phyloP scores from a whole-genome alignment of 1,140 invertebrate genomes.

The Eupristina koningsbergeri region DNA sequence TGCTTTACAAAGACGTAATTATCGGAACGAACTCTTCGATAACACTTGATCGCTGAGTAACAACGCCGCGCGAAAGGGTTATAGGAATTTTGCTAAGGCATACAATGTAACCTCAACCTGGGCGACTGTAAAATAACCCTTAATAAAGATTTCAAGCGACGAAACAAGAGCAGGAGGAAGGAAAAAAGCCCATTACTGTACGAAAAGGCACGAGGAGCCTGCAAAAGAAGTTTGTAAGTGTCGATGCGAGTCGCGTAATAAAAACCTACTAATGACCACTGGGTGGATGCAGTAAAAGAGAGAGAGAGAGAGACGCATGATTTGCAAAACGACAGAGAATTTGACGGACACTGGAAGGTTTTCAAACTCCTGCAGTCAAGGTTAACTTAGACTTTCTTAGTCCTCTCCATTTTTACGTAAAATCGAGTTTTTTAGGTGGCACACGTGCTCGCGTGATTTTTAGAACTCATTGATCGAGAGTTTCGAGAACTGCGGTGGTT shows the following conservation, averaged over 20 bases:
- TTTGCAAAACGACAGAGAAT: not conserved
- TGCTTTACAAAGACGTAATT: not conserved
- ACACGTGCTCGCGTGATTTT: not conserved
- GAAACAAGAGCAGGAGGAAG: not conserved
- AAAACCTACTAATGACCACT: slow-evolving; percentile 18
- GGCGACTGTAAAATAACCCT: not conserved
- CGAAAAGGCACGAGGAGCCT: not conserved
- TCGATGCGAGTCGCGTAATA: slow-evolving; percentile 17
- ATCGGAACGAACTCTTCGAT: not conserved
- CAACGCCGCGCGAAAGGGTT: slow-evolving; percentile 1
- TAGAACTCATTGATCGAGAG: not conserved
- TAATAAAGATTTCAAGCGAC: slow-evolving; percentile 38
- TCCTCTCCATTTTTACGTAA: not conserved
- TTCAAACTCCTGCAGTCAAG: not conserved
- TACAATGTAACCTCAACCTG: not conserved
- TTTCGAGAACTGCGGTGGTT: not conserved
- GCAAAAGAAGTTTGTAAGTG: slow-evolving; percentile 3
- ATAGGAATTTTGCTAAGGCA: not conserved
- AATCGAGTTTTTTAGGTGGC: not conserved
- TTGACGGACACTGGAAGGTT: not conserved
- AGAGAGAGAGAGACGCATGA: not conserved
- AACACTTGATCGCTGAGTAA: slow-evolving; percentile 47
- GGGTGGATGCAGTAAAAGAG: not conserved
- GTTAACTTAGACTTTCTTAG: not conserved
- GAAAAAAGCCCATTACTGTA: slow-evolving; percentile 4